Evolutionary conservation across 2,797 vertebrate species (phyloP).

Genomic region (Sphenodon punctatus): DNA sequence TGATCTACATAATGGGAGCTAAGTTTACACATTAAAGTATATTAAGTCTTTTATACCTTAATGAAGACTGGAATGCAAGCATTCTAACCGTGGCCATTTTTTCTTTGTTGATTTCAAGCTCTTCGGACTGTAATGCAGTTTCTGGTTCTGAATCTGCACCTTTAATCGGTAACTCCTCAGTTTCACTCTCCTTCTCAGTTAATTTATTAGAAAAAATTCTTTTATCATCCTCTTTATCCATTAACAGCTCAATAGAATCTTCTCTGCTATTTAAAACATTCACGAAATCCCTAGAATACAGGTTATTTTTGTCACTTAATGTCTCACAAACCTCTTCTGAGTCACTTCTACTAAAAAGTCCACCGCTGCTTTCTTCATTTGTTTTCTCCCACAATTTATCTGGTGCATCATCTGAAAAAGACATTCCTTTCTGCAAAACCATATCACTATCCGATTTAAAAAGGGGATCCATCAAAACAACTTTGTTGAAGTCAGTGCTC

Average conservation of each 20-base stretch:
- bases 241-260: constrained; percentile 61
- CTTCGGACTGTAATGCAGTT: constrained; percentile 61
- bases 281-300: constrained; percentile 50
- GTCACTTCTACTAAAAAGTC: constrained; percentile 70
- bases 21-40: not conserved
- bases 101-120: constrained; percentile 80
- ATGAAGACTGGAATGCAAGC: constrained; percentile 77
- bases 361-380: constrained; percentile 74
- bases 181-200: constrained; percentile 57
- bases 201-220: constrained; percentile 60
- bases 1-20: not conserved
- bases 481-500: constrained; percentile 72
- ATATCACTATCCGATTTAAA: constrained; percentile 78
- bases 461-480: constrained; percentile 80
- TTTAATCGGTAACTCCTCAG: constrained; percentile 69
- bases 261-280: constrained; percentile 63
- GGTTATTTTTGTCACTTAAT: constrained; percentile 61
- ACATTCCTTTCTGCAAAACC: constrained; percentile 75
- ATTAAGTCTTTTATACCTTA: constrained; percentile 70
- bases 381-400: constrained; percentile 74
- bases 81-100: constrained; percentile 75
- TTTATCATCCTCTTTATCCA: constrained; percentile 70
- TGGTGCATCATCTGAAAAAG: constrained; percentile 72
- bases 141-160: constrained; percentile 73
- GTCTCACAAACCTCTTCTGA: constrained; percentile 71